Conservation (phyloP, 1,140 invertebrate species). For the Achatina immaculata region DNA sequence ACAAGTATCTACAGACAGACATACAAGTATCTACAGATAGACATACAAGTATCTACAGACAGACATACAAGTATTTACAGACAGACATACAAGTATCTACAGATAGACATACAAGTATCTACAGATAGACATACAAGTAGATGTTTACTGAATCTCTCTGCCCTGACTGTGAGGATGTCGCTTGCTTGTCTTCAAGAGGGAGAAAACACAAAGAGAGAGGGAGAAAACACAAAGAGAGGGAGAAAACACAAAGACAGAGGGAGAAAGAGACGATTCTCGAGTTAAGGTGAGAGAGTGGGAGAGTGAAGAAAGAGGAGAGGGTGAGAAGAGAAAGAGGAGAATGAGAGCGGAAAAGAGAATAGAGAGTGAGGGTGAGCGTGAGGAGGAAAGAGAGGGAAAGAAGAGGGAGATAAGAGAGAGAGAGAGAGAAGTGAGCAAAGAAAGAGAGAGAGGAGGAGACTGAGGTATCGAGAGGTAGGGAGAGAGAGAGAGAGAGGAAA, state of each 20-base stretch:
- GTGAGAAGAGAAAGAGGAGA: background rate
- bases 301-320: constrained; percentile 3
- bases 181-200: too few species aligned
- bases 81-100: too few species aligned
- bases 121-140: too few species aligned
- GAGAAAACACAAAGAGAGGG: background rate
- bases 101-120: too few species aligned
- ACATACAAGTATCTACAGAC: too few species aligned
- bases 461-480: background rate
- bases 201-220: background rate
- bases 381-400: constrained; percentile 8
- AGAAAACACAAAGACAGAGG: background rate
- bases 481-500: constrained; percentile 19
- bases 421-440: background rate
- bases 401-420: background rate
- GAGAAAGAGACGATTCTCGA: background rate
- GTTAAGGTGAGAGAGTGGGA: background rate
- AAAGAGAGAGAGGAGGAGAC: constrained; percentile 5
- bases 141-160: too few species aligned
- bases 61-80: too few species aligned
- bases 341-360: background rate
- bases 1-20: too few species aligned
- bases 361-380: background rate
- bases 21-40: too few species aligned
- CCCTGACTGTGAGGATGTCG: too few species aligned